These are phyloP conservation scores for Poeciliopsis paucimaculata DNA, from an alignment of 2,797 vertebrate genomes.

Conservation along the genomic window DNA sequence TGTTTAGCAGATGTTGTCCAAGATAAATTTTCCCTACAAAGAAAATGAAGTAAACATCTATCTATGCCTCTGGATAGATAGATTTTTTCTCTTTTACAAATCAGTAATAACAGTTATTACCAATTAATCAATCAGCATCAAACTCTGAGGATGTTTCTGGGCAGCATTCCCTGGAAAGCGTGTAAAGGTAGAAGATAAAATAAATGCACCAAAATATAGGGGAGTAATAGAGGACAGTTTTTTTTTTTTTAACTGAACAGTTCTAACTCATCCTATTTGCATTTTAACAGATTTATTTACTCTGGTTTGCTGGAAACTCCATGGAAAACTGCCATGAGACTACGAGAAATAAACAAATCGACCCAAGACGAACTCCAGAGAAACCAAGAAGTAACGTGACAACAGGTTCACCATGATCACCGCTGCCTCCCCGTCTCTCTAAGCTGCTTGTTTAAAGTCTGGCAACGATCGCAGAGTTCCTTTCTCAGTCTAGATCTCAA, in stretches of 20 bases:
- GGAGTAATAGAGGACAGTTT: background rate
- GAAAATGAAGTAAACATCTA: too few relatives aligned
- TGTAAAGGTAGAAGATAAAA: background rate
- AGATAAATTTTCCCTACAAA: background rate
- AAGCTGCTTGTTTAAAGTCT: constrained; percentile 30
- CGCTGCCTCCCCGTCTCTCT: constrained; percentile 22
- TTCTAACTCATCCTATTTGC: too few relatives aligned
- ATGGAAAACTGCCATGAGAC: too few relatives aligned
- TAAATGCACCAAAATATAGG: background rate
- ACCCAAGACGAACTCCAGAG: background rate
- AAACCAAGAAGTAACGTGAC: constrained; percentile 23
- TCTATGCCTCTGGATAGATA: too few relatives aligned
- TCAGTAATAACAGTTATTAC: too few relatives aligned
- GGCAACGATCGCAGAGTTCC: constrained; percentile 73
- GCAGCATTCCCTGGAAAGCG: background rate
- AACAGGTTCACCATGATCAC: constrained; percentile 12
- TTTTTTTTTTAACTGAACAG: background rate
- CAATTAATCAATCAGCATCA: too few relatives aligned
- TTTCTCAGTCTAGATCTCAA: constrained; percentile 44
- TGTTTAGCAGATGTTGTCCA: background rate
- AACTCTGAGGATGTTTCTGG: background rate
- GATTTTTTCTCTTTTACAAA: too few relatives aligned
- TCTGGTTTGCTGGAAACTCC: too few relatives aligned
- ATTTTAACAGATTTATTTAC: too few relatives aligned
- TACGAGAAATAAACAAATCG: background rate